Evolutionary conservation across 2,113 vertebrate species (phyloP).

Genomic region (Numenius arquata): DNA sequence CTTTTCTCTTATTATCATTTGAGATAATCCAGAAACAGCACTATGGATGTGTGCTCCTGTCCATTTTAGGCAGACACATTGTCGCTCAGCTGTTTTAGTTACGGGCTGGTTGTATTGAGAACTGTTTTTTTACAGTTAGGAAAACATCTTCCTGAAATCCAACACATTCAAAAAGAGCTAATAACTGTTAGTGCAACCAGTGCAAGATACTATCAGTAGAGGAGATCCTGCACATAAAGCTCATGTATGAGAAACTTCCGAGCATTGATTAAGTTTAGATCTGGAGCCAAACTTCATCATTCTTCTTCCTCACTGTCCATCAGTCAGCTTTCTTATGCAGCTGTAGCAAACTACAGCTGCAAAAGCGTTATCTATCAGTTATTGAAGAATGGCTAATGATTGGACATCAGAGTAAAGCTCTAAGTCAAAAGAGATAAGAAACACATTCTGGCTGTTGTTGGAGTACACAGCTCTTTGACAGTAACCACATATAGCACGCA

Average conservation of each 20-base stretch:
- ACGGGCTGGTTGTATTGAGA: background rate
- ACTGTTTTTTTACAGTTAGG: background rate
- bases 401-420: background rate
- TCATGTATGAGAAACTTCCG: fast-evolving
- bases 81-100: background rate
- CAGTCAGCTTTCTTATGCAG: background rate
- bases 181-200: background rate
- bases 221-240: background rate
- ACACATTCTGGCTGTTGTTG: background rate
- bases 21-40: background rate
- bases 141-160: background rate
- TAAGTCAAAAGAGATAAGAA: background rate
- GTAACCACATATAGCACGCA: background rate
- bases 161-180: background rate
- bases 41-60: background rate
- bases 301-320: background rate
- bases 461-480: background rate
- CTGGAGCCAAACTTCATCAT: background rate
- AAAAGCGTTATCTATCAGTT: slow-evolving; percentile 17
- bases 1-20: background rate
- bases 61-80: background rate
- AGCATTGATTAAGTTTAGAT: background rate
- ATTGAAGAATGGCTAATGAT: background rate
- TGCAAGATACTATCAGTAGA: background rate
- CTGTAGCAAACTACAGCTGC: slow-evolving; percentile 5